These are phyloP conservation scores for Drosophila setosimentum DNA, from an alignment of 2,888 invertebrate genomes.

Conservation along the genomic window DNA sequence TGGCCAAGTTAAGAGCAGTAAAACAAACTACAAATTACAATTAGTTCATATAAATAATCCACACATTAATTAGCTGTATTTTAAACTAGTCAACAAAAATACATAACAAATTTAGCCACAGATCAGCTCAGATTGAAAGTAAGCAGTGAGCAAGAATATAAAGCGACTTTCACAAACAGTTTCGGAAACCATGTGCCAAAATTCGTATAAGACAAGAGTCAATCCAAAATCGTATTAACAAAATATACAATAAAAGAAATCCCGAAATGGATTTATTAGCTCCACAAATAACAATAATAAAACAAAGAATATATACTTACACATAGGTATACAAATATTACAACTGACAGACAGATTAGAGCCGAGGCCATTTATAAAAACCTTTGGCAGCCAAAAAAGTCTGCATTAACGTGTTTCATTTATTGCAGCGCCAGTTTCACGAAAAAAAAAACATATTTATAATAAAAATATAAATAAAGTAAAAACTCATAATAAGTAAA, in stretches of 20 bases:
- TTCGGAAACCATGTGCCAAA: slow-evolving; percentile 85
- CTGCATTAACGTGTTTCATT: slow-evolving; percentile 56
- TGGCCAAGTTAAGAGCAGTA: slow-evolving; percentile 62
- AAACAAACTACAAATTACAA: slow-evolving; percentile 70
- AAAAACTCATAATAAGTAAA: neutral
- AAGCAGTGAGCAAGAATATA: slow-evolving; percentile 20
- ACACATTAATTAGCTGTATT: slow-evolving; percentile 71
- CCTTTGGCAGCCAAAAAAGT: slow-evolving; percentile 40
- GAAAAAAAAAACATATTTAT: slow-evolving; percentile 1
- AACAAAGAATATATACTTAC: slow-evolving; percentile 19
- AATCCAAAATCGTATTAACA: slow-evolving; percentile 55
- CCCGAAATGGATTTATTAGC: slow-evolving; percentile 43
- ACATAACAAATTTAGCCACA: slow-evolving; percentile 42
- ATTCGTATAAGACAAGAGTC: slow-evolving; percentile 66
- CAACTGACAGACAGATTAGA: slow-evolving; percentile 32
- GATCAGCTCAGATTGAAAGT: slow-evolving; percentile 24
- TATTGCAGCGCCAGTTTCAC: slow-evolving; percentile 50
- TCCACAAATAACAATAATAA: slow-evolving; percentile 21
- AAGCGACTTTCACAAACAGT: slow-evolving; percentile 58
- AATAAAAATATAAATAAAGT: neutral
- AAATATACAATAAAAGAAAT: slow-evolving; percentile 57
- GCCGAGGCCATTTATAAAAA: slow-evolving; percentile 30
- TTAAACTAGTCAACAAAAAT: slow-evolving; percentile 70
- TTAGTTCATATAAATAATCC: slow-evolving; percentile 59
- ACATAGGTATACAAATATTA: slow-evolving; percentile 38